These are phyloP conservation scores for Synergus umbraculus DNA, from an alignment of 2,888 invertebrate species.

Conservation along the genomic window DNA sequence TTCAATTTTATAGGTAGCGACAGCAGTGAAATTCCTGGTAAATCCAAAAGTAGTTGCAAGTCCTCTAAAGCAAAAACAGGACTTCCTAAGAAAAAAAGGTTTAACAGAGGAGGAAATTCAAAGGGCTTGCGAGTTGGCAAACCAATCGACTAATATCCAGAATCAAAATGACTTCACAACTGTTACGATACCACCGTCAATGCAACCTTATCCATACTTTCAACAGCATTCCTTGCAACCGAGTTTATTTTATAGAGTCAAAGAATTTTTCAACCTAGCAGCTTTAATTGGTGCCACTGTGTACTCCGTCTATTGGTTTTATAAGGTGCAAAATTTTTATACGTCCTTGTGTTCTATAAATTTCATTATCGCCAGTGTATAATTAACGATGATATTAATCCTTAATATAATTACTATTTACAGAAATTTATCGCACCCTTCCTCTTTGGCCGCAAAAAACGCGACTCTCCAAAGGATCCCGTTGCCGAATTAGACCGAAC, in stretches of 20 bases:
- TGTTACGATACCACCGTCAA: conserved; percentile 66
- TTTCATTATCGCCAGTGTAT: not conserved
- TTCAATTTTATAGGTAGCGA: conserved; percentile 83
- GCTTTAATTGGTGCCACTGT: conserved; percentile 88
- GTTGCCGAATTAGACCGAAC: conserved; percentile 84
- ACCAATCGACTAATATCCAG: conserved; percentile 49
- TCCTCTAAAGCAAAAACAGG: conserved; percentile 87
- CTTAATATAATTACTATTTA: conserved; percentile 49
- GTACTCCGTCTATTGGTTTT: conserved; percentile 89
- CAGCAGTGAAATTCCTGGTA: conserved; percentile 91
- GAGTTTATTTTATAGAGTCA: conserved; percentile 79
- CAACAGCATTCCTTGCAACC: conserved; percentile 69
- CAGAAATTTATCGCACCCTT: conserved; percentile 83
- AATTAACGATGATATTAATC: not conserved
- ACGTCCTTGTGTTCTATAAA: conserved; percentile 2
- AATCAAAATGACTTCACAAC: conserved; percentile 64
- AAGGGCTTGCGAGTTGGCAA: conserved; percentile 85
- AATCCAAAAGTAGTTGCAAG: conserved; percentile 91
- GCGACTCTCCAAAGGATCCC: conserved; percentile 83
- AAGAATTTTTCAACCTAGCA: conserved; percentile 85
- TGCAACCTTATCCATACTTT: conserved; percentile 59
- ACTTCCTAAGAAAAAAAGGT: conserved; percentile 88
- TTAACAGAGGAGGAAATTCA: conserved; percentile 87
- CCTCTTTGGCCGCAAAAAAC: conserved; percentile 84
- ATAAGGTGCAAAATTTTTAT: conserved; percentile 81